Evolutionary conservation across 2,888 invertebrate genomes (phyloP), one percentile per base, ranked within the genome.

Genomic region (Caenorhabditis macrosperma): DNA sequence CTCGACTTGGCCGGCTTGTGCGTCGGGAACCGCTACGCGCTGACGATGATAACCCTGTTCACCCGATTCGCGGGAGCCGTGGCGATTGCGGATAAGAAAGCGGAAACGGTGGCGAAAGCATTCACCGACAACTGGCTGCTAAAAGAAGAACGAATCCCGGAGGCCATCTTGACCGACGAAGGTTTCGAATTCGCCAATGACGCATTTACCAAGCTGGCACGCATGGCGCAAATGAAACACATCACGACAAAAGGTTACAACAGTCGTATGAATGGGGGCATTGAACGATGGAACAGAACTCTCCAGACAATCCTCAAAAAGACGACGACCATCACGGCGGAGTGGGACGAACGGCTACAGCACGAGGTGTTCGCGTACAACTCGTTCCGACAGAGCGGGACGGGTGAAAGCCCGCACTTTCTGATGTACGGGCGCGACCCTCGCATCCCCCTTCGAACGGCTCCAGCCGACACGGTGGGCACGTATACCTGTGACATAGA

Each of bases 311-410:
- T 75, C 4, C 30, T 85, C 17, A 75, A 63, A 30, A 84, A 81
- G 38, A 72, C 12, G 0, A 17, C 38, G 2, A 30, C 33, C 5
- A 28, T 61, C 0, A 48, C 60, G 10, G 30, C 17, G 15, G 75
- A 78, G n/a, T 85, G 85, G 84, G 82, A 82, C 41, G 38, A 72
- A 30, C 38, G 44, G 26, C 24, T 84, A n/a, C 77, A 76, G 15
- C 76, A 46, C 24, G 74, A 59, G 1, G 48, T 80, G 17, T 85
- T 60, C 22, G 80, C 84, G 5, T 85, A 85, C 35, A 85, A 85
- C 38, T 33, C 22, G 15, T 24, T 57, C 9, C 33, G 35, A 6
- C 83, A 85, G 33, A 24, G 33, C 10, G 12, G 72, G 2, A 82
- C 80, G 17, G 80, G 77, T 2, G 79, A 80, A 28, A 38, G 59